Percentiles rank a stretch among this genome's conserved stretches.
Conservation (phyloP, 2,797 vertebrate genomes). For the Vireo griseus region DNA sequence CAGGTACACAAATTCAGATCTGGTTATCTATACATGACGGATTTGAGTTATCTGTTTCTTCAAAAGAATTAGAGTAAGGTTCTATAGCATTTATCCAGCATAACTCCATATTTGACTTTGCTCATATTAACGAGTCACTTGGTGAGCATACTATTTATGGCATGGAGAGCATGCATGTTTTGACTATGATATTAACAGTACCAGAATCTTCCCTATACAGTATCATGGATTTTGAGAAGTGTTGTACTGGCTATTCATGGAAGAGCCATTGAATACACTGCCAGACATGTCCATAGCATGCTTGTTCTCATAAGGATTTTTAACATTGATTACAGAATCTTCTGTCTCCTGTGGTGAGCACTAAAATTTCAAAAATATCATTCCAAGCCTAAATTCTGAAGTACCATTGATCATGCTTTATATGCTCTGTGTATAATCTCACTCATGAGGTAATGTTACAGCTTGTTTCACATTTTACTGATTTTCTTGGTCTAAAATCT, state of each 20-base stretch:
- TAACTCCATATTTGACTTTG: neutral
- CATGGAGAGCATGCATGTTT: neutral
- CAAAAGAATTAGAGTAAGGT: neutral
- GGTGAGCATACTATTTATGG: neutral
- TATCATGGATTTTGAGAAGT: neutral
- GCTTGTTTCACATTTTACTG: neutral
- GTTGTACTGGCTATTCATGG: neutral
- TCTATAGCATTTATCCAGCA: neutral
- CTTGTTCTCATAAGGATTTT: neutral
- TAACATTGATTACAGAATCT: neutral
- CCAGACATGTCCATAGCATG: neutral
- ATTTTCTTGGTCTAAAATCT: neutral
- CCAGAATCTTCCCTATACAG: neutral
- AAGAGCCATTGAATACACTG: neutral
- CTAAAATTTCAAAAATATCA: neutral
- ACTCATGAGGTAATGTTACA: neutral
- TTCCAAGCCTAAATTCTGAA: neutral
- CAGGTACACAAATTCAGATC: neutral
- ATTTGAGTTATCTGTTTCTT: neutral
- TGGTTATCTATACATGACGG: neutral
- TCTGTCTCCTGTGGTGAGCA: neutral
- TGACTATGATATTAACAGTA: neutral
- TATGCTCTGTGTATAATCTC: neutral
- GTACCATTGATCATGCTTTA: neutral
- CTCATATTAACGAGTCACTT: neutral